Conservation (phyloP, 2,888 invertebrate genomes). For the Linyphia triangularis region DNA sequence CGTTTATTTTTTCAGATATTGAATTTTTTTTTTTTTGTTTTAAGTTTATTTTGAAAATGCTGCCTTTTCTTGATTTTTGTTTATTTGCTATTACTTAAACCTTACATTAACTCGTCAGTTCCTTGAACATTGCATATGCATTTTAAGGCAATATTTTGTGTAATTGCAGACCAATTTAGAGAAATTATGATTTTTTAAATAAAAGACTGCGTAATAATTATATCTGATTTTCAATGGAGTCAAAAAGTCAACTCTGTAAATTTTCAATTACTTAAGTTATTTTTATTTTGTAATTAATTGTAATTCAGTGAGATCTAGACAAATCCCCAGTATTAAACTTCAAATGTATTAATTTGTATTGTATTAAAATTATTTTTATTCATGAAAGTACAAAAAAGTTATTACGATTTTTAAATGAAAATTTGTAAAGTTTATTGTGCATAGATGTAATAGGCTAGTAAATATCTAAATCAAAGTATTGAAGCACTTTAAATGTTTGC, state of each 20-base stretch:
- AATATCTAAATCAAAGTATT: constrained; percentile 19
- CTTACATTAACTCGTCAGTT: too few relatives aligned
- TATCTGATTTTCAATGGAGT: too few relatives aligned
- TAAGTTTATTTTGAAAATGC: too few relatives aligned
- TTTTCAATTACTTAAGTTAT: not conserved
- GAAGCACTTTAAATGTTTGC: constrained; percentile 2
- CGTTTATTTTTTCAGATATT: too few relatives aligned
- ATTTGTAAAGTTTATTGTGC: not conserved
- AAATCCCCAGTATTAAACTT: not conserved
- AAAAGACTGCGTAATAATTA: too few relatives aligned
- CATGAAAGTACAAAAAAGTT: not conserved
- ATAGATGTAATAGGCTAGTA: constrained; percentile 4
- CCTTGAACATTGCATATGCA: too few relatives aligned
- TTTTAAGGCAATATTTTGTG: too few relatives aligned
- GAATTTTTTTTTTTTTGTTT: too few relatives aligned
- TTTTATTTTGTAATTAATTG: not conserved
- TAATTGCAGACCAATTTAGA: too few relatives aligned
- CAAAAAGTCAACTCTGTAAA: not conserved
- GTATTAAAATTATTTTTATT: not conserved
- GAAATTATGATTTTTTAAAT: too few relatives aligned
- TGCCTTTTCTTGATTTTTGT: too few relatives aligned
- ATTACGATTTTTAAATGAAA: not conserved
- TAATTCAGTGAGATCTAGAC: not conserved
- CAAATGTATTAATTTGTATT: not conserved
- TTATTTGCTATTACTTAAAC: too few relatives aligned